Conservation (phyloP, 2,888 invertebrate species). For the Dimorphilus gyrociliatus region DNA sequence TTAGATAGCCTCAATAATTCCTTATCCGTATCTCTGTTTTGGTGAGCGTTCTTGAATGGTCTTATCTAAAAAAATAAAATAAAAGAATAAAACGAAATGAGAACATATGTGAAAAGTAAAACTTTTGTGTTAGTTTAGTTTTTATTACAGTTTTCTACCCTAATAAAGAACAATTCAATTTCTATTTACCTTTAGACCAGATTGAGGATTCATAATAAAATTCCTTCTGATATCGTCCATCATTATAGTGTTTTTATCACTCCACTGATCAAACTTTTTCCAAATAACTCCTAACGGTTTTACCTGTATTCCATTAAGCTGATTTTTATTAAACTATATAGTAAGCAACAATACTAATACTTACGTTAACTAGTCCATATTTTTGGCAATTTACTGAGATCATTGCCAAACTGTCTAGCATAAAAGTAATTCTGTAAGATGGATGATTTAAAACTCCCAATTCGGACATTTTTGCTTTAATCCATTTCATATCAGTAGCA, state of each 20-base stretch:
- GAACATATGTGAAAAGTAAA: too few relatives aligned
- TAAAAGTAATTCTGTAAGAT: constrained; percentile 77
- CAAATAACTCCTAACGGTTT: constrained; percentile 91
- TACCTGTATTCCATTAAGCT: constrained; percentile 44
- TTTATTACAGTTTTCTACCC: too few relatives aligned
- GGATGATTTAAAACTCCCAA: constrained; percentile 62
- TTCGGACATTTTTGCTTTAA: constrained; percentile 85
- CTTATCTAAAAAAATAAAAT: constrained; percentile 52
- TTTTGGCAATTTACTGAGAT: constrained; percentile 78
- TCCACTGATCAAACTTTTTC: constrained; percentile 80
- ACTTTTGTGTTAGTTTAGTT: too few relatives aligned
- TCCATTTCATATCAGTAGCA: constrained; percentile 95
- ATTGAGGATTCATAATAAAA: constrained; percentile 91
- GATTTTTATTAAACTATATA: constrained; percentile 1
- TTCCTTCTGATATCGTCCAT: constrained; percentile 87
- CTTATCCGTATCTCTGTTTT: constrained; percentile 63
- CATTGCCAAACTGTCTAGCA: constrained; percentile 80
- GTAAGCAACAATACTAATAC: constrained; percentile 1
- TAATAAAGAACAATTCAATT: too few relatives aligned
- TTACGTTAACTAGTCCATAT: constrained; percentile 75
- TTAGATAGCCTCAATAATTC: constrained; percentile 63
- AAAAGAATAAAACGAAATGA: too few relatives aligned
- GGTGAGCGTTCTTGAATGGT: constrained; percentile 75
- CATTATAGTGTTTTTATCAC: constrained; percentile 84
- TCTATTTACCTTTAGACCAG: constrained; percentile 57